A percentile compares a stretch with the other conserved stretches of the same genome.
phyloP scores from a whole-genome alignment of 2,888 invertebrate species.

The Drosophila prolongata region DNA sequence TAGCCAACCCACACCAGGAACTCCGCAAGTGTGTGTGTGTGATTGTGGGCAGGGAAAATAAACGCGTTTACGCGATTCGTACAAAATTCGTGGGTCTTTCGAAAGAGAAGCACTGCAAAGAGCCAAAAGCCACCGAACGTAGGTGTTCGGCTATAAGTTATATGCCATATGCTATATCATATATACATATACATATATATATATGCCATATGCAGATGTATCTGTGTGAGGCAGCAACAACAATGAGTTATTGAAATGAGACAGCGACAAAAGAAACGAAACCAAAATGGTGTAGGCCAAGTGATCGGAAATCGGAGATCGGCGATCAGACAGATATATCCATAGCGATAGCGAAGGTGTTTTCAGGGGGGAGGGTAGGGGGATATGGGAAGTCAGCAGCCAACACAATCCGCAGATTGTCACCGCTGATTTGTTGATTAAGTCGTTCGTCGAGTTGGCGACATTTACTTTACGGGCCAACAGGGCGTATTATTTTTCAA shows the following conservation, averaged over 20 bases:
- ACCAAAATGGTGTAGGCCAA: constrained; percentile 80
- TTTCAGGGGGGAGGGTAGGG: neutral
- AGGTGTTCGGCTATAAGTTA: constrained; percentile 48
- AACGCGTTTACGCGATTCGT: constrained; percentile 84
- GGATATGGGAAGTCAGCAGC: constrained; percentile 9
- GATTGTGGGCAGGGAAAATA: constrained; percentile 84
- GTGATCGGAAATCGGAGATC: constrained; percentile 38
- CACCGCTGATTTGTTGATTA: constrained; percentile 75
- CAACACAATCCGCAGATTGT: constrained; percentile 41
- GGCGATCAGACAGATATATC: constrained; percentile 19
- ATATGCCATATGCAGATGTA: constrained; percentile 14
- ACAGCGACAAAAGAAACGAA: constrained; percentile 53
- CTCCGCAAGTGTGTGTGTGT: constrained; percentile 44
- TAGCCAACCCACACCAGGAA: constrained; percentile 37
- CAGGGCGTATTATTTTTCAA: constrained; percentile 31
- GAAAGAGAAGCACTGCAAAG: constrained; percentile 32
- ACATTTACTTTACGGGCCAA: constrained; percentile 18
- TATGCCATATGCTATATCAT: constrained; percentile 34
- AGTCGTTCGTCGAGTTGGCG: constrained; percentile 49
- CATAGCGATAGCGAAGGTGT: neutral
- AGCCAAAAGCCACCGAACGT: constrained; percentile 54
- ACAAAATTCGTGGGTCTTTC: constrained; percentile 70
- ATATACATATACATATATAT: neutral
- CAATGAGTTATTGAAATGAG: constrained; percentile 80
- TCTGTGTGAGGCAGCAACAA: constrained; percentile 60